Evolutionary conservation across 1,140 invertebrate genomes (phyloP), one percentile per base, ranked within the genome.

Genomic region (Drosophila arizonae): DNA sequence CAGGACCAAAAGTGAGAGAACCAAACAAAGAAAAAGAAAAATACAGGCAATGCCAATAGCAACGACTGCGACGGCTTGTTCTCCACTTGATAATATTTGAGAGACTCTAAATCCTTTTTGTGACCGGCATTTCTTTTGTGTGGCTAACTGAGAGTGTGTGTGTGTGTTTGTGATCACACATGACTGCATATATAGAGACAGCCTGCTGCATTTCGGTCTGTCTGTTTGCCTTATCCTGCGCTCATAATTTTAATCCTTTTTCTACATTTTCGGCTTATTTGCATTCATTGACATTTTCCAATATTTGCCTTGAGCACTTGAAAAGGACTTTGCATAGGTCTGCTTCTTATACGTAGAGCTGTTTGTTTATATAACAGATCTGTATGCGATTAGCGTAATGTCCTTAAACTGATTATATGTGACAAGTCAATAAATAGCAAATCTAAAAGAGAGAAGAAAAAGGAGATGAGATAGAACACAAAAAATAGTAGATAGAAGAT

Each of bases 31-130:
- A 43, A n/a, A 43, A 43, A 41, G 10, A 72, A 46, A 63, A 64
- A 70, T 5, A 28, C 55, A 50, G 41, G 15, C 61, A 41, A 64
- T 71, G 65, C 64, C 64, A 66, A 50, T 81, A 46, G 41, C 55
- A 57, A 45, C 55, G 54, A 43, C 13, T 15, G n/a, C 41, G 13
- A 43, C 39, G 50, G 63, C 56, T 75, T 66, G 58, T 68, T 61
- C 58, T 70, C 52, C 81, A 86, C 81, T 87, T 84, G 79, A 88
- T 88, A 68, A 81, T 72, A 78, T 84, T 88, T 88, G 84, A 84
- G 79, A 88, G 88, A 88, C 84, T 88, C 77, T 75, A 88, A 88
- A 88, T 88, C 84, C 84, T 73, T 85, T 84, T 88, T 80, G 77
- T 68, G 41, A 73, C 39, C 72, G 48, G 33, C 56, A 39, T 72